Evolutionary conservation across 2,888 invertebrate genomes (phyloP).

Genomic region (Phengaris arion): DNA sequence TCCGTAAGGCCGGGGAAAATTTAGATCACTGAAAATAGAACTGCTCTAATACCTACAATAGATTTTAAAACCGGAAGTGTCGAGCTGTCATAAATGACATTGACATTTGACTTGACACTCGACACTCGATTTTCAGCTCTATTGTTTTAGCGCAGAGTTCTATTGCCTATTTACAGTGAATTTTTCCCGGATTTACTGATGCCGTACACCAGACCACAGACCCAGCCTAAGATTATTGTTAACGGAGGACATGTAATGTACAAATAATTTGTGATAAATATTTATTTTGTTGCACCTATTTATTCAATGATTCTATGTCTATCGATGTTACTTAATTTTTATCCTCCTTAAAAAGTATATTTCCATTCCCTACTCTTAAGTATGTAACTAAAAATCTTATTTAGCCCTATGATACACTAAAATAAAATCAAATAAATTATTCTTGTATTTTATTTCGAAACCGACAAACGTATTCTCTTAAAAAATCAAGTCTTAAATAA

Average conservation of each 20-base stretch:
- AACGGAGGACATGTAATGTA: conserved; percentile 5
- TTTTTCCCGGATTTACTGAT: too few relatives aligned
- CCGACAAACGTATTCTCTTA: conserved; percentile 60
- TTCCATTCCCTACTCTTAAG: conserved; percentile 19
- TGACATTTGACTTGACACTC: too few relatives aligned
- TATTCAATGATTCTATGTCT: neutral
- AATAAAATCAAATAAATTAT: conserved; percentile 23
- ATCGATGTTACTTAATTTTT: conserved; percentile 2
- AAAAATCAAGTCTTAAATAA: conserved; percentile 52
- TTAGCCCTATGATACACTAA: conserved; percentile 15
- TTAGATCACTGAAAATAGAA: too few relatives aligned
- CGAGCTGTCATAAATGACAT: too few relatives aligned
- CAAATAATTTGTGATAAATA: conserved; percentile 31
- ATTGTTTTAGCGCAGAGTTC: too few relatives aligned
- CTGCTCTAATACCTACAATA: too few relatives aligned
- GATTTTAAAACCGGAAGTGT: too few relatives aligned
- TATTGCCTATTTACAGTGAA: too few relatives aligned
- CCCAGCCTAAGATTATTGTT: conserved; percentile 13
- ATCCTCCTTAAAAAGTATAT: conserved; percentile 12
- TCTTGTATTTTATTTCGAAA: conserved; percentile 33
- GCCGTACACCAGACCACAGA: too few relatives aligned
- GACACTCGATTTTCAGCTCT: too few relatives aligned
- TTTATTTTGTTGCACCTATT: conserved; percentile 16
- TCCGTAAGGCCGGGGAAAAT: too few relatives aligned
- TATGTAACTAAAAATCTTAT: neutral